Conservation (phyloP, 2,888 invertebrate species). For the Drosophila helvetica region DNA sequence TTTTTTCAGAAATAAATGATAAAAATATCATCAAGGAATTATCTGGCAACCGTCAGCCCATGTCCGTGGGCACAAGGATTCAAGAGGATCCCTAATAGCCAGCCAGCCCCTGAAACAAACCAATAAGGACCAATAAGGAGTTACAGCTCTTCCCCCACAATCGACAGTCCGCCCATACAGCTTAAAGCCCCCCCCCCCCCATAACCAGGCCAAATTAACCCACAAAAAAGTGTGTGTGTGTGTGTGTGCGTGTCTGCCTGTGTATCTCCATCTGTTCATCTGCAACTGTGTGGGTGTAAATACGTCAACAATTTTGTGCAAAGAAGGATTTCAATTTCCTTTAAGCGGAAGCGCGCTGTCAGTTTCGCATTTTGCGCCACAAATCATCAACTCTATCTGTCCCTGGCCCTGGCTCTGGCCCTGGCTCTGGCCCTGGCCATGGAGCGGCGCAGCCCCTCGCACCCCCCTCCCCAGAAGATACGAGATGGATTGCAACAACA, state of each 20-base stretch:
- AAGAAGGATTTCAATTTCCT: conserved; percentile 80
- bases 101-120: no score
- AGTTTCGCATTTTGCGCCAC: conserved; percentile 73
- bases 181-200: no score
- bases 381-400: conserved; percentile 79
- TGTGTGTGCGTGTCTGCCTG: conserved; percentile 9
- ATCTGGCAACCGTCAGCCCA: no score
- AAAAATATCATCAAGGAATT: no score
- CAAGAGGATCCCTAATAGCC: no score
- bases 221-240: conserved; percentile 2
- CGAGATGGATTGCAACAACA: neutral
- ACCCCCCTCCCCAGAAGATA: neutral
- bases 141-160: no score
- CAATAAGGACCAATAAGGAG: no score
- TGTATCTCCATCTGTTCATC: neutral
- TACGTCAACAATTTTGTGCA: conserved; percentile 77
- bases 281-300: conserved; percentile 51
- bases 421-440: neutral
- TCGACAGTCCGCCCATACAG: no score
- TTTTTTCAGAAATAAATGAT: no score
- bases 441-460: neutral
- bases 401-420: conserved; percentile 38
- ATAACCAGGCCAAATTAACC: no score
- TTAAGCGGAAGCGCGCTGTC: conserved; percentile 74
- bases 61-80: no score